Conservation (phyloP, 2,888 invertebrate genomes). For the Pogonocherus hispidulus region DNA sequence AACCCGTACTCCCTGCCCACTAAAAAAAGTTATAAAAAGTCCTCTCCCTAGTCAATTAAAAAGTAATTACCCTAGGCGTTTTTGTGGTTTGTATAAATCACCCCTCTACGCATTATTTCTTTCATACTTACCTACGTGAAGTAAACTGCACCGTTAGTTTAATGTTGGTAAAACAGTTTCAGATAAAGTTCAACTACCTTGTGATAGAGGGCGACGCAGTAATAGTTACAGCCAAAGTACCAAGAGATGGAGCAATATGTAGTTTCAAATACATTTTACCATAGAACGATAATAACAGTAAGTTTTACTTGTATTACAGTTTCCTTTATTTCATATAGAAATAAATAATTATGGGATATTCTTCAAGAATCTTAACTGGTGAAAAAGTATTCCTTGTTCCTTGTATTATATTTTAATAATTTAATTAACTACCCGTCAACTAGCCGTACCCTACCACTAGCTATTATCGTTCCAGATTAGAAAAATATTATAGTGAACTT, state of each 20-base stretch:
- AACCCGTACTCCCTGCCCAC: constrained; percentile 31
- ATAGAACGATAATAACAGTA: no score
- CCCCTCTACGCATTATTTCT: constrained; percentile 48
- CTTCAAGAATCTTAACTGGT: no score
- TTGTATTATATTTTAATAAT: no score
- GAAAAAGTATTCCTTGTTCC: no score
- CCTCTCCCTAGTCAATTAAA: constrained; percentile 58
- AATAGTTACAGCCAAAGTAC: neutral
- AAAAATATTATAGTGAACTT: no score
- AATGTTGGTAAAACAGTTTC: constrained; percentile 15
- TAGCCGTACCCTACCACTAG: no score
- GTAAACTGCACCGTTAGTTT: neutral
- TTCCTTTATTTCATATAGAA: no score
- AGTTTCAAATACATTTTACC: constrained; percentile 9
- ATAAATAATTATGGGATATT: no score
- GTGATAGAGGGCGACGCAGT: constrained; percentile 34
- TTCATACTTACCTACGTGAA: constrained; percentile 32
- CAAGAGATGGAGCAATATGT: neutral
- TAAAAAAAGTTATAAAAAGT: constrained; percentile 54
- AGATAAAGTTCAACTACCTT: constrained; percentile 32
- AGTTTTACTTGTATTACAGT: no score
- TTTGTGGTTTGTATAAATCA: constrained; percentile 62
- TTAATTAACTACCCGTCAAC: no score
- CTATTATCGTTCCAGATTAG: no score
- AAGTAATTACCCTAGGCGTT: constrained; percentile 61